Percentiles rank a stretch among this genome's conserved stretches.
phyloP scores from a whole-genome alignment of 2,797 vertebrate genomes.

The Periparus ater region DNA sequence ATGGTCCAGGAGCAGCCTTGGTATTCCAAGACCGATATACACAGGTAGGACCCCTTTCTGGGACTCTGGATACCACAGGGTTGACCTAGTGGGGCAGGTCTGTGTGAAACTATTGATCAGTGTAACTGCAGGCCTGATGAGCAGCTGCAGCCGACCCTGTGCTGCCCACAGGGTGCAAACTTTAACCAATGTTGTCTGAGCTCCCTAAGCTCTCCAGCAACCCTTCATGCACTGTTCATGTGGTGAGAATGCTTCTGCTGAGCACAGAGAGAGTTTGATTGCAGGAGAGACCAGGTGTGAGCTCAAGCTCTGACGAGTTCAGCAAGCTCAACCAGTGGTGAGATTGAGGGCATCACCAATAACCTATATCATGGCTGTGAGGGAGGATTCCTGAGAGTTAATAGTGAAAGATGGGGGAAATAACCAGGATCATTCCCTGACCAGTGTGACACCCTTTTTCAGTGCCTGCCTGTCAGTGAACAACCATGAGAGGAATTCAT shows the following conservation, averaged over 20 bases:
- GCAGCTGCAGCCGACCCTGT: neutral
- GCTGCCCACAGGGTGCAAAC: neutral
- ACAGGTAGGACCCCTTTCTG: slow-evolving; percentile 59
- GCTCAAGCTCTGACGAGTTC: neutral
- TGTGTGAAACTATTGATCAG: neutral
- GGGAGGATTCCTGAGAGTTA: neutral
- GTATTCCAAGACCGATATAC: slow-evolving; percentile 61
- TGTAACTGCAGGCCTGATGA: neutral
- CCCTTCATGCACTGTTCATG: neutral
- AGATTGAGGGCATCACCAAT: neutral
- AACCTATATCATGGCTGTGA: neutral
- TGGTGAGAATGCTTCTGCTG: neutral
- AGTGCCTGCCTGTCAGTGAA: slow-evolving; percentile 64
- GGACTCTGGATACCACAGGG: neutral
- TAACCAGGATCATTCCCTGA: neutral
- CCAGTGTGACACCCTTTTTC: neutral
- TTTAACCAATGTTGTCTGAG: neutral
- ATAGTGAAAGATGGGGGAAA: neutral
- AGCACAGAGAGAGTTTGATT: neutral
- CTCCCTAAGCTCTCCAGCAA: neutral
- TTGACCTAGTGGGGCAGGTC: neutral
- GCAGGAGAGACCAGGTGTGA: neutral
- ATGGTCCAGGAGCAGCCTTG: slow-evolving; percentile 79
- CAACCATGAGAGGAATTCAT: neutral
- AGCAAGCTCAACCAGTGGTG: neutral